Evolutionary conservation across 2,888 invertebrate genomes (phyloP), one percentile per base, ranked within the genome.

Genomic region (Melinaea menophilus): DNA sequence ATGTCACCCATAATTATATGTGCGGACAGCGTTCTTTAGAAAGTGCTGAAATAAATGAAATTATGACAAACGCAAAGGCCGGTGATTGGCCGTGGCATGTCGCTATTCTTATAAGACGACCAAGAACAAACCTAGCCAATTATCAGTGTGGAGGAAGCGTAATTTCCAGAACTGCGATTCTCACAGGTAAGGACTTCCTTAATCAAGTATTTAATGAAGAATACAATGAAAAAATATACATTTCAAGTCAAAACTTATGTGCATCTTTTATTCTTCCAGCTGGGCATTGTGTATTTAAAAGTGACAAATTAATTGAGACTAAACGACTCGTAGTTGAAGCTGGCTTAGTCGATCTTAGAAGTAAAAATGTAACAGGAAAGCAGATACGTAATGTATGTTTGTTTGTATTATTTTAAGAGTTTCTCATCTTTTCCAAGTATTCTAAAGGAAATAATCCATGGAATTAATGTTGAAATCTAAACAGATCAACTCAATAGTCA

Each of bases 61-160:
- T 86, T 9, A 76, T 81, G 48, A 82, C 86, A 0, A 81, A 84
- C 41, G 79, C 88, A 0, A 73, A 73, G 34, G 76, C 84, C 4
- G 90, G 89, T 1, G 90, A 90, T 69, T 90, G 88, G 88, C 90
- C 90, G 0, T 90, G 90, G 90, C 90, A 90, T 68, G 87, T 86
- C 0, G 90, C 90, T 22, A 72, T 90, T 2, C 68, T 86, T 31
- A 68, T 85, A 34, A 79, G 64, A 45, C 67, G 79, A 34, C 65
- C 61, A 2, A 69, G 64, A 2, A 69, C 69, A 1, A 73, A 73
- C 12, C 59, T 64, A 0, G 67, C 72, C 0, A 73, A 62, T 1
- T 90, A 90, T 69, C 75, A 84, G 47, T 90, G 90, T 58, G 90
- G 90, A 2, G 90, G 90, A 0, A 88, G 77, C 63, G 82, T 90